These are phyloP conservation scores for Chelon auratus DNA, from an alignment of 2,797 vertebrate genomes.

Conservation along the genomic window DNA sequence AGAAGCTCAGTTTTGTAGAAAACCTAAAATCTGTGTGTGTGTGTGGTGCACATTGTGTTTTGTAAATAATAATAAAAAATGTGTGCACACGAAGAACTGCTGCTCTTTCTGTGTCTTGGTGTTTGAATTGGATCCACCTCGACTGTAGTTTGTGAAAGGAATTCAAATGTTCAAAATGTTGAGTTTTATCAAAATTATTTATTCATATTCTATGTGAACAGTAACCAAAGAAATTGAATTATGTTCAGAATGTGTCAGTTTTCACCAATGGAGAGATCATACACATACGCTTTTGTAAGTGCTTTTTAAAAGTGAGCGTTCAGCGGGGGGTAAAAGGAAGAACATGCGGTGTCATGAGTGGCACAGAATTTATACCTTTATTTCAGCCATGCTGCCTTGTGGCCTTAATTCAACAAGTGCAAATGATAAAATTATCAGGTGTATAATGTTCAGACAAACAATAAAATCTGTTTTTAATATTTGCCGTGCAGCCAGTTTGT, in stretches of 20 bases:
- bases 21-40: neutral
- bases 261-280: neutral
- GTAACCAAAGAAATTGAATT: neutral
- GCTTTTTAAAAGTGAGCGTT: neutral
- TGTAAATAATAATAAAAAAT: conserved; percentile 47
- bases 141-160: neutral
- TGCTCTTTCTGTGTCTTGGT: neutral
- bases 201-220: conserved; percentile 25
- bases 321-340: neutral
- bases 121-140: neutral
- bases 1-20: conserved; percentile 25
- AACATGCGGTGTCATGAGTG: neutral
- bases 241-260: conserved; percentile 41
- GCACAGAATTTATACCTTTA: neutral
- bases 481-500: conserved; percentile 16
- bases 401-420: neutral
- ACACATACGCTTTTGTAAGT: neutral
- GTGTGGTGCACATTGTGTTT: conserved; percentile 22
- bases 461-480: conserved; percentile 26
- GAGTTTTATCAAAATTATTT: conserved; percentile 36
- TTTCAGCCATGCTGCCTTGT: neutral
- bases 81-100: conserved; percentile 5
- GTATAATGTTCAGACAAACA: neutral
- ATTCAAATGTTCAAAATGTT: conserved; percentile 1
- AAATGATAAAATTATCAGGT: neutral